These are phyloP conservation scores for Pteropus alecto DNA, from an alignment of 2,113 vertebrate genomes.

Conservation along the genomic window DNA sequence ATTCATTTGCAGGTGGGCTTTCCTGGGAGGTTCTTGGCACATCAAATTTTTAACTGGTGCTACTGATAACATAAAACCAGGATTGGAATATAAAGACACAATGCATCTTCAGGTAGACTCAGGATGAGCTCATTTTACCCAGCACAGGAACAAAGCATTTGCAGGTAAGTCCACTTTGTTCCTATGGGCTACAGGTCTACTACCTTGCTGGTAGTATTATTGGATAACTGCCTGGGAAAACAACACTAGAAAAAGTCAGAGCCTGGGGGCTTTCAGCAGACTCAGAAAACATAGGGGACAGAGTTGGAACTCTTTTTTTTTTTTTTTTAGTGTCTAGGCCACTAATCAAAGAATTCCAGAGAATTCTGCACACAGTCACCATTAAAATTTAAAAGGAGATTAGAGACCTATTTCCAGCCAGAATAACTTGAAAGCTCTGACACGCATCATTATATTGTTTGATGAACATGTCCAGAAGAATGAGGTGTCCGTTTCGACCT, in stretches of 20 bases:
- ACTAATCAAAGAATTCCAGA: constrained; percentile 40
- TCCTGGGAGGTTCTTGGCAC: neutral
- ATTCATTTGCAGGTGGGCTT: neutral
- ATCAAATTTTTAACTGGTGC: neutral
- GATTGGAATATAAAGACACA: neutral
- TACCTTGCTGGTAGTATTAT: neutral
- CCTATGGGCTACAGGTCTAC: neutral
- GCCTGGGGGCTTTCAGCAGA: neutral
- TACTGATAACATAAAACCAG: neutral
- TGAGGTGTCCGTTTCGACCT: constrained; percentile 62
- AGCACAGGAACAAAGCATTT: neutral
- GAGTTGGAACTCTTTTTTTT: neutral
- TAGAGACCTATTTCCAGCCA: constrained; percentile 42
- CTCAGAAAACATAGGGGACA: neutral
- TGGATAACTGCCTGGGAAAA: neutral
- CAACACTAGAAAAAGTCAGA: neutral
- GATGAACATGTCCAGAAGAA: constrained; percentile 68
- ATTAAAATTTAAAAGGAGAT: constrained; percentile 58
- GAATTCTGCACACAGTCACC: neutral
- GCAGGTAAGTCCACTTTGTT: neutral
- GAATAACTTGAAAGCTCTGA: constrained; percentile 51
- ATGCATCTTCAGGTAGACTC: neutral
- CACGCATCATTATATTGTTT: constrained; percentile 46
- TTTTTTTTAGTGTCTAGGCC: neutral
- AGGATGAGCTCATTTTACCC: neutral